Conservation (phyloP, 2,113 vertebrate genomes). For the Eubucco bourcierii region DNA sequence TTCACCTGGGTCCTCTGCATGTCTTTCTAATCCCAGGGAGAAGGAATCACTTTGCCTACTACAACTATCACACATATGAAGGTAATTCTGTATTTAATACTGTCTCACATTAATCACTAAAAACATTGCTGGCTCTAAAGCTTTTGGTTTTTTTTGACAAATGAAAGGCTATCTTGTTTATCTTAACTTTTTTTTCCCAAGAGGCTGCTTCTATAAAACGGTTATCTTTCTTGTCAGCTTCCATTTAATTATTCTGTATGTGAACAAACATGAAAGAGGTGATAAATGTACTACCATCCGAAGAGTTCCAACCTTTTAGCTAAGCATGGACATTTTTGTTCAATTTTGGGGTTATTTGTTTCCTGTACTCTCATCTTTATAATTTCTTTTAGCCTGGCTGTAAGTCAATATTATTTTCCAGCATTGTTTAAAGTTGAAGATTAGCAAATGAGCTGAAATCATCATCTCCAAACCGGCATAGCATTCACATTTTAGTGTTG, state of each 20-base stretch:
- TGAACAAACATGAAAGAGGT: not conserved
- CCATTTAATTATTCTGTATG: not conserved
- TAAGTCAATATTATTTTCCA: not conserved
- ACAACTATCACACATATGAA: conserved; percentile 90
- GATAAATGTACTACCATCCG: not conserved
- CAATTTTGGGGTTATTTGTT: not conserved
- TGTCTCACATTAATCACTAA: conserved; percentile 43
- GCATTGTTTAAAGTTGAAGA: not conserved
- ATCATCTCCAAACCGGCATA: not conserved
- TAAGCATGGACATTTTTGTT: not conserved
- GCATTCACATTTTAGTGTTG: not conserved
- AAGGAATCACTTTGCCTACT: conserved; percentile 98
- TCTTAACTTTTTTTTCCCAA: not conserved
- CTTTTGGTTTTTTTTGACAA: not conserved
- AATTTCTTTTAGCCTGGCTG: not conserved
- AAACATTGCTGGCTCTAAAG: not conserved
- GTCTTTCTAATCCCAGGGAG: conserved; percentile 88
- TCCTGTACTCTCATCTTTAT: not conserved
- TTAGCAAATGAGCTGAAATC: not conserved
- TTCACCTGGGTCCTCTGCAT: conserved; percentile 90
- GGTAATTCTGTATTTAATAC: conserved; percentile 81
- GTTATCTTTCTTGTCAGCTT: not conserved
- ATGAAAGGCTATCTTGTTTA: not conserved
- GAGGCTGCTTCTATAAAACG: not conserved
- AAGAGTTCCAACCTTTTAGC: not conserved